Percentiles rank a stretch among this genome's conserved stretches.
These are phyloP conservation scores for Ceramica pisi DNA, from an alignment of 2,888 invertebrate genomes.

Conservation along the genomic window DNA sequence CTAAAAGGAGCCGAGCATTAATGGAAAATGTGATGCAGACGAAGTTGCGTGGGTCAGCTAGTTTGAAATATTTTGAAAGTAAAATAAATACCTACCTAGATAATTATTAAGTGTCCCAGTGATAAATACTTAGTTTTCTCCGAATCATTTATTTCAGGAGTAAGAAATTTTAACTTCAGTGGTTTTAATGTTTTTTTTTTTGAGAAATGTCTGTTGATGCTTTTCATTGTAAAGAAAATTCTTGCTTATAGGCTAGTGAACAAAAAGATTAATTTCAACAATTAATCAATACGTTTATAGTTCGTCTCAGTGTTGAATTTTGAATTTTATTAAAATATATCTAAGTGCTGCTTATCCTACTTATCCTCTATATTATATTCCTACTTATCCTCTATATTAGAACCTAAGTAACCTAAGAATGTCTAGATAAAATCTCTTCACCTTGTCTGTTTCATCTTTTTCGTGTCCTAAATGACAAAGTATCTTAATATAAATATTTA, in stretches of 20 bases:
- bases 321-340: too few relatives aligned
- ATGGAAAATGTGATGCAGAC: too few relatives aligned
- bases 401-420: neutral
- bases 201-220: neutral
- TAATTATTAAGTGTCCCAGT: neutral
- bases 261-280: too few relatives aligned
- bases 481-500: neutral
- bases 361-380: too few relatives aligned
- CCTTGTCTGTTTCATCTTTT: conserved; percentile 1
- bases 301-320: too few relatives aligned
- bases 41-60: too few relatives aligned
- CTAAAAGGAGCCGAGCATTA: too few relatives aligned
- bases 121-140: neutral
- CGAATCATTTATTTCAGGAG: neutral
- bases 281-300: too few relatives aligned
- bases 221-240: neutral
- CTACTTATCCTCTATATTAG: neutral
- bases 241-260: too few relatives aligned
- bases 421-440: neutral
- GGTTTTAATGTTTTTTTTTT: neutral
- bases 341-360: too few relatives aligned
- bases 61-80: conserved; percentile 7
- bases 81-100: conserved; percentile 10
- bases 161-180: neutral
- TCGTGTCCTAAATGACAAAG: neutral